Evolutionary conservation across 2,888 invertebrate species (phyloP), one percentile per base, ranked within the genome.

Genomic region (Eupithecia insigniata): DNA sequence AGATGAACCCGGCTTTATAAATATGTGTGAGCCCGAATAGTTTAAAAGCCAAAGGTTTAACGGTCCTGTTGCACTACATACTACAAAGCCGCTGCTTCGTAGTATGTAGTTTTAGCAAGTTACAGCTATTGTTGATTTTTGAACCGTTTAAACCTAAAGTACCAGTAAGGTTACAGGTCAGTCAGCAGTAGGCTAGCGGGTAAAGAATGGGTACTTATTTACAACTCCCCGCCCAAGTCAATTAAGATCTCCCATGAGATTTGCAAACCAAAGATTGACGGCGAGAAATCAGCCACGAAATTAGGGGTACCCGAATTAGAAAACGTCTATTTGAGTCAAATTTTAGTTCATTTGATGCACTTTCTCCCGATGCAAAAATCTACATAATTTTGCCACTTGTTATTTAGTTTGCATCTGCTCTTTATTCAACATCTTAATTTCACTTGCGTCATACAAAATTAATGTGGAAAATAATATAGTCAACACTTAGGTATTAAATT

Each of bases 331-430:
- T 71, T 65, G 66, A 62, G 60, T 66, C 26, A 61, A 71, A 65
- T 71, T 71, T 65, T 68, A 62, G 60, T 66, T 34, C 66, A 71
- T 76, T 71, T 73, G 71, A 68, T 72, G 71, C 71, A 71, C 76
- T 76, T 76, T 76, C 76, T 76, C 73, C 69, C 58, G 69, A 71
- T 70, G 68, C 71, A 22, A 73, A 69, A 73, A 76, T 76, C 71
- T 76, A 73, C 75, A 71, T 76, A 76, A 73, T 69, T 68, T 66
- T 70, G 65, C 67, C 68, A 70, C 65, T 76, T 61, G 66, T 60
- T 68, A 26, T 32, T 39, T 71, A 71, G 58, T 71, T 73, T 71
- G 66, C 66, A 72, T 71, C 62, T 69, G 43, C 43, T 75, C 71
- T 51, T 68, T 66, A 67, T 68, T 66, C 69, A 68, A 46, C 39